A percentile compares a stretch with the other conserved stretches of the same genome.
Evolutionary conservation across 2,888 invertebrate genomes (phyloP).

Genomic region (Cheilosia grossa): DNA sequence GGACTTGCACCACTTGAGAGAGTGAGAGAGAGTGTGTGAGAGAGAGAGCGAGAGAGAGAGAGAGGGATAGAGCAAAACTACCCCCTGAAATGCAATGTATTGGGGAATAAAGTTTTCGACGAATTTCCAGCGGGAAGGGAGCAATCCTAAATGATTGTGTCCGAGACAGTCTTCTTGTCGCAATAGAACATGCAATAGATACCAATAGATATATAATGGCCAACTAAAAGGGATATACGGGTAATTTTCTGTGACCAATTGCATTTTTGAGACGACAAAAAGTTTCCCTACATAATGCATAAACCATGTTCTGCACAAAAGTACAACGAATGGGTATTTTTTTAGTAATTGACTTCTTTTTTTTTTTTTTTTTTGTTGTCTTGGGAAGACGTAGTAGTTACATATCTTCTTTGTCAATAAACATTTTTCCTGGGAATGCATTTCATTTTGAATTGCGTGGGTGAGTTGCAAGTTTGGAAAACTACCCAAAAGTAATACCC

Average conservation of each 20-base stretch:
- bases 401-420: background rate
- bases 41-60: background rate
- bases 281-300: conserved; percentile 66
- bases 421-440: background rate
- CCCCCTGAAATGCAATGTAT: conserved; percentile 38
- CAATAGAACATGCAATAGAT: conserved; percentile 31
- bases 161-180: conserved; percentile 57
- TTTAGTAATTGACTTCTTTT: conserved; percentile 7
- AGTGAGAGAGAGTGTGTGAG: background rate
- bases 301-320: conserved; percentile 53
- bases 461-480: conserved; percentile 10
- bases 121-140: conserved; percentile 10
- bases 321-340: conserved; percentile 26
- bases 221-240: conserved; percentile 63
- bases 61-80: conserved; percentile 21
- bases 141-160: conserved; percentile 48
- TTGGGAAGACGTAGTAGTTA: conserved; percentile 1
- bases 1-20: background rate
- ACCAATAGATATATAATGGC: background rate
- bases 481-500: conserved; percentile 21
- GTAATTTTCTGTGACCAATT: conserved; percentile 70
- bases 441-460: conserved; percentile 36
- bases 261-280: conserved; percentile 25
- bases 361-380: conserved; percentile 5
- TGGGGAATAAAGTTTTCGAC: conserved; percentile 43